Evolutionary conservation across 1,140 invertebrate species (phyloP), one percentile per base, ranked within the genome.

Genomic region (Tyrophagus putrescentiae): DNA sequence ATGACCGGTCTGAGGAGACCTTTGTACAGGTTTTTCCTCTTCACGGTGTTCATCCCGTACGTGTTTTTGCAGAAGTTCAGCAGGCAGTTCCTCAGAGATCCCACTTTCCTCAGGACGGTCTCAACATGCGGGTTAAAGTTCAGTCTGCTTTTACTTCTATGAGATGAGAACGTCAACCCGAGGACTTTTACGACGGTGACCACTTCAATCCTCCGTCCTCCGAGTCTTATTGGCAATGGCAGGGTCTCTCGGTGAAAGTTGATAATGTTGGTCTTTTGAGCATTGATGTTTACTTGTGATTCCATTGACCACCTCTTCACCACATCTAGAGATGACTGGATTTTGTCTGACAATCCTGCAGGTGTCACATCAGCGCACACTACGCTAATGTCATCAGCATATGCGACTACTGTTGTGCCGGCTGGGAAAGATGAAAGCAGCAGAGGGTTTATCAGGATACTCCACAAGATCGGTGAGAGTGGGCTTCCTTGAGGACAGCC

Each of bases 401-500:
- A 57, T 18, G 9, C 54, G 11, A 50, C 11, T 16, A 57, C 11
- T 16, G n/a, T 11, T 16, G 39, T 56, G 13, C 21, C 21, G 11
- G 11, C 39, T 50, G 54, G 54, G 9, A 39, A 11, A 11, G 11
- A 16, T 11, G 13, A 11, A n/a, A 56, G 11, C 11, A 57, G 29
- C 11, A 57, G n/a, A 54, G 9, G 16, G 11, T 57, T 23, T 11
- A 11, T 56, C 9, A 39, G 16, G 11, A 57, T 57, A 11, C 11
- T 39, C 54, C 54, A 57, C 39, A 57, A 39, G 9, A 32, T 11
- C 59, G 54, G 54, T 9, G 39, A 34, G 9, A 11, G 23, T 11
- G 44, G n/a, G 9, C 39, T 56, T 16, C 29, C 54, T 60, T 57
- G 54, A 54, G 44, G 34, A 54, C 54, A 57, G n/a, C 54, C 54